Evolutionary conservation across 1,140 invertebrate species (phyloP), one percentile per base, ranked within the genome.

Genomic region (Drosophila arawakana): DNA sequence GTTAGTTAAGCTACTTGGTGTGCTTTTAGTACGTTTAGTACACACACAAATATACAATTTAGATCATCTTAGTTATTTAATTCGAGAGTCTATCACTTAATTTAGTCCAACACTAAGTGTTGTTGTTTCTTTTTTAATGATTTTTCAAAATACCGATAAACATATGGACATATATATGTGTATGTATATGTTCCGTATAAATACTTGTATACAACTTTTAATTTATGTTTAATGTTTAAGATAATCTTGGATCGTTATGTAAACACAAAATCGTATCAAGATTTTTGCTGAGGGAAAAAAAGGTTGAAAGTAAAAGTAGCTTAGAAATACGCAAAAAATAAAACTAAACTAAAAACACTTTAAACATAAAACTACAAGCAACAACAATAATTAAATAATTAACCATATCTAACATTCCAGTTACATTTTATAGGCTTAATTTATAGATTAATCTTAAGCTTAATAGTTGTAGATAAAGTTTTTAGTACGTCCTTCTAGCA

Each of bases 301-400:
- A 88, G 83, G 83, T 88, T 84, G 83, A 89, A 89, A 89, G 77
- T 89, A 81, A 82, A 77, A 80, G 84, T 82, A 72, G 67, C 55
- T 58, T 70, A 63, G 39, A 65, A 18, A 46, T 68, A 59, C 37
- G 60, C 59, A 75, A 35, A 79, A 52, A 50, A 62, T n/a, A 49
- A 50, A 21, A 21, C 18, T 21, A 21, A 21, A 21, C 18, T 21
- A 21, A 21, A 21, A 21, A 21, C 18, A 54, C 49, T 66, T 77
- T 5, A 7, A 65, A 50, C 35, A 30, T 30, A 62, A 49, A 50
- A 54, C 49, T 66, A 81, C 3, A 7, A 65, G 46, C 35, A 34
- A 66, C 34, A n/a, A 18, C 57, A 61, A 44, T 46, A 34, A 37
- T 67, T 30, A 30, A 30, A 30, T 30, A 30, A 30, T 30, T 30